phyloP scores from a whole-genome alignment of 2,113 vertebrate species.

The Lontra canadensis region DNA sequence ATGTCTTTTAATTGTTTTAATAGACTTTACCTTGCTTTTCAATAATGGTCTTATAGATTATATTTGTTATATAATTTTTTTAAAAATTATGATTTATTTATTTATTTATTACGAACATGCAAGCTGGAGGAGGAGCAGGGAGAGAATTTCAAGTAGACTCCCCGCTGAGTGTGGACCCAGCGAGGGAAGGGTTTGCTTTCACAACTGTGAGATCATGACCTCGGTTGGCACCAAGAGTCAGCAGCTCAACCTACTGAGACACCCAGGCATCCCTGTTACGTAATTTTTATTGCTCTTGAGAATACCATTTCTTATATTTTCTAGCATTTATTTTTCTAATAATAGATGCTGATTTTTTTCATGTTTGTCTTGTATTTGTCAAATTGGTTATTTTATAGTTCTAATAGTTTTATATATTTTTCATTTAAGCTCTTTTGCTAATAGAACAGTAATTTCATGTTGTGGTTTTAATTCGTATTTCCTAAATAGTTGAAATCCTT shows the following conservation, averaged over 20 bases:
- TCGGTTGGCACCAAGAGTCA: background rate
- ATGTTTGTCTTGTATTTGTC: background rate
- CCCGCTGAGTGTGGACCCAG: background rate
- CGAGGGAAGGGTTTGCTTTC: background rate
- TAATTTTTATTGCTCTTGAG: background rate
- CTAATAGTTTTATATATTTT: background rate
- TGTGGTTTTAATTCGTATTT: background rate
- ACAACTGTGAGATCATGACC: background rate
- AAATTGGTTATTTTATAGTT: background rate
- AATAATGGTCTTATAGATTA: background rate
- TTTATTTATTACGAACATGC: background rate
- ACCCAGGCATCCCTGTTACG: background rate
- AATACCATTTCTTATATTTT: background rate
- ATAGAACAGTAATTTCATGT: background rate
- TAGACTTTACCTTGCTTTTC: background rate
- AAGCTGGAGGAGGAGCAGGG: background rate
- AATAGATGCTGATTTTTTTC: background rate
- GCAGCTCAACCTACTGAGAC: background rate
- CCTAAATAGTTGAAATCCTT: background rate
- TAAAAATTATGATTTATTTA: background rate
- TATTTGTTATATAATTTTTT: background rate
- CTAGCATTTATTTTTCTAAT: background rate
- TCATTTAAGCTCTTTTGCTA: background rate
- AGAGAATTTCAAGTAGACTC: background rate
- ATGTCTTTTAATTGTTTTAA: background rate